Conservation (phyloP, 2,113 vertebrate genomes). For the Hoplias malabaricus region DNA sequence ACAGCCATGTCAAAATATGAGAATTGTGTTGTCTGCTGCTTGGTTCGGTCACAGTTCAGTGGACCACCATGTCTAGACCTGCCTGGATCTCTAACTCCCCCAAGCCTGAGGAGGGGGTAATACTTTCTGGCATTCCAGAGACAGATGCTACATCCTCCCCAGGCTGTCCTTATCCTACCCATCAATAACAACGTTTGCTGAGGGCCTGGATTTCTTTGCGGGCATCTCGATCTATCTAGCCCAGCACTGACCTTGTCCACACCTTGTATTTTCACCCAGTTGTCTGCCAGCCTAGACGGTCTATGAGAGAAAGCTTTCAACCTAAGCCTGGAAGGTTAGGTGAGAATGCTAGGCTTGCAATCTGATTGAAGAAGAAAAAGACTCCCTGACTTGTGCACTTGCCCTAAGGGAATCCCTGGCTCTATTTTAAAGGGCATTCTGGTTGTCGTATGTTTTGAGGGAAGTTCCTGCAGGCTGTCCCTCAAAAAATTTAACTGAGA, state of each 20-base stretch:
- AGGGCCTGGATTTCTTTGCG: slow-evolving; percentile 20
- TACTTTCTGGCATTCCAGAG: slow-evolving; percentile 37
- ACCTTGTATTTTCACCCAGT: neutral
- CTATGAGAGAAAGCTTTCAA: neutral
- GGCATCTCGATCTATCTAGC: slow-evolving; percentile 46
- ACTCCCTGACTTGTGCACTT: neutral
- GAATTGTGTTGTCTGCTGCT: slow-evolving; percentile 29
- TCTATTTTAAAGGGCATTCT: neutral
- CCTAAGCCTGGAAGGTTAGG: neutral
- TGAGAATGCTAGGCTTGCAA: neutral
- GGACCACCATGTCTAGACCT: slow-evolving; percentile 38
- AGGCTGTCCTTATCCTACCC: slow-evolving; percentile 30
- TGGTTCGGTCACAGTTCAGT: slow-evolving; percentile 48
- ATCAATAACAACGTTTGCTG: slow-evolving; percentile 33
- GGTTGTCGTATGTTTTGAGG: neutral
- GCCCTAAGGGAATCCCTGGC: neutral
- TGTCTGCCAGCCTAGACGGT: neutral
- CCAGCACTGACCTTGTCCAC: slow-evolving; percentile 49
- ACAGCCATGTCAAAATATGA: slow-evolving; percentile 44
- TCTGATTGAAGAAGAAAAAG: neutral
- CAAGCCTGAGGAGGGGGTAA: slow-evolving; percentile 46
- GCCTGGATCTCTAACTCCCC: neutral
- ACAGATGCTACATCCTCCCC: slow-evolving; percentile 21
- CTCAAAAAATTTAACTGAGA: too few relatives aligned
- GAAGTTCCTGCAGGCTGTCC: neutral